Base-by-base conservation (phyloP, 2,888 invertebrate genomes). In the Theristus sp. region DNA sequence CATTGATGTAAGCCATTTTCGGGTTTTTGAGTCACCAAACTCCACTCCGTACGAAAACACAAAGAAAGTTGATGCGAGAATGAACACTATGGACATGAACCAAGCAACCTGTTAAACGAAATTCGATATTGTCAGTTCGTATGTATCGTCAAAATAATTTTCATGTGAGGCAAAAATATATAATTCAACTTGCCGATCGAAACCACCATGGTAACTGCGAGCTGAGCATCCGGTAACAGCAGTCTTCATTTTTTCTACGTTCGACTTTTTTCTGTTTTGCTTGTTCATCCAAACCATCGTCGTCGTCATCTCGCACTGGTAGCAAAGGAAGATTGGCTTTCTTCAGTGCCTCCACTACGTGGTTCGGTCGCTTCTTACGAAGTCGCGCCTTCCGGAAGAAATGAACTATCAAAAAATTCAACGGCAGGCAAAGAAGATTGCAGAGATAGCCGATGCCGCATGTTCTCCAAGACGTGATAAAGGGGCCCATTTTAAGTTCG, bases 1-100 rank as follows among this genome's bases (percentile, higher is more conserved):
- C 69, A 79, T 72, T 2, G 79, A 76, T 0, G 77, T 73, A 17
- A 79, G 73, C 79, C 79, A 79, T 65, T 78, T 75, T 59, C 73
- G 72, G 54, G 74, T 74, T 62, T 76, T 77, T 3, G 70, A 70
- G 62, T 79, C 76, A 22, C 76, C 75, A 67, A 79, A 79, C 66
- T 67, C 67, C 59, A 79, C 73, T 2, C 76, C 78, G 65, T 77
- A 78, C 61, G 75, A 74, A 60, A 74, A 74, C 30, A 77, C 75
- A 67, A 79, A 75, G 60, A 76, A 72, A 1, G 73, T 70, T 0
- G 75, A 73, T 0, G 70, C 70, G 0, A 71, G 60, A 2, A 76
- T 74, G 1, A 72, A 68, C 1, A 73, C 20, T 64, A 75, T 67
- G 20, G 76, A 71, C 25, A 80, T 60, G 1, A 75, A 62, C 78